Base-by-base conservation (phyloP, 2,888 invertebrate species). In the Iselma pallidipennis region DNA sequence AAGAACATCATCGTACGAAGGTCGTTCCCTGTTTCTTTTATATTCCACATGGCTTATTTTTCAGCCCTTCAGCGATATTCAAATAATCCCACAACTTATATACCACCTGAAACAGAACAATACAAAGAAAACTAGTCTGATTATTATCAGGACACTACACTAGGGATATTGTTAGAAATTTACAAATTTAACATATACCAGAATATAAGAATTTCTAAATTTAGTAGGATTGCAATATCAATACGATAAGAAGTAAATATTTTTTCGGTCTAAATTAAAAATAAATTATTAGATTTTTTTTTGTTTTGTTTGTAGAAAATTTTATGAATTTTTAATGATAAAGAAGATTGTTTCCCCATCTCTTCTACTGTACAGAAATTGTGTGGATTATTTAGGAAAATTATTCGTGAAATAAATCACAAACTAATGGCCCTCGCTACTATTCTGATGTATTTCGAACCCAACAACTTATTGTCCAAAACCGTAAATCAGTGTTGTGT, bases 1-100 rank as follows among this genome's bases (percentile, higher is more conserved):
- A 74, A 74, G 63, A 70, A 70, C 69, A 69, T 71, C 72, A 71
- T 65, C 66, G 67, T 69, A 69, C 73, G 68, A 67, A 71, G 71
- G 68, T 68, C 58, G 45, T 19, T 10, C 19, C 25, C 54, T 49
- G 25, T 49, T 48, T 26, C 48, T 45, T 9, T 12, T 21, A 23
- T 23, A n/a, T 45, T 23, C 45, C 21, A 45, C 21, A 45, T 45
- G 12, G 23, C n/a, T 45, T 45, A 45, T 45, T 12, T 23, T 23
- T 45, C 45, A 45, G 12, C 45, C 45, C 21, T 45, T 45, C 45
- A 45, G 45, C n/a, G n/a, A 31, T 45, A 45, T 45, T 23, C 45
- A 21, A 45, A 45, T 23, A n/a, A 23, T 23, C n/a, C 12, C 10
- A 45, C 42, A 19, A 42, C 6, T 42, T 42, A 4, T 33, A 5